Conservation (phyloP, 2,113 vertebrate genomes). For the Benitochromis conjunctus region DNA sequence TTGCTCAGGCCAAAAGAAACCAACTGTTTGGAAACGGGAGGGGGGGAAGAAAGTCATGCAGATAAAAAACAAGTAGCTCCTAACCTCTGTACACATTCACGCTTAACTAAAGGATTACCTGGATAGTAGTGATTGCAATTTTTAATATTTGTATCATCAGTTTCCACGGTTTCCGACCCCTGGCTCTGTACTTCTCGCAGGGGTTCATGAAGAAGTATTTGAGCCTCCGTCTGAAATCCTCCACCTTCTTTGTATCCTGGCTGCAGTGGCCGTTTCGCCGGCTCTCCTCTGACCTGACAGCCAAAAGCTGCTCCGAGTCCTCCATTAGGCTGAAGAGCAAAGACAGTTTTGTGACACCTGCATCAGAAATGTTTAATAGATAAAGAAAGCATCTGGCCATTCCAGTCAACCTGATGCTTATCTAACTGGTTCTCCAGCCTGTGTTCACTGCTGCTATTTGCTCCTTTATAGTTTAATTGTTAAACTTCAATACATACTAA, state of each 20-base stretch:
- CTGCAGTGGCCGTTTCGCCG: neutral
- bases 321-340: slow-evolving; percentile 33
- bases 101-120: slow-evolving; percentile 67
- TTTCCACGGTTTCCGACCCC: slow-evolving; percentile 93
- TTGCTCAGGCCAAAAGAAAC: slow-evolving; percentile 94
- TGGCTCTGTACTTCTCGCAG: slow-evolving; percentile 91
- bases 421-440: slow-evolving; percentile 62
- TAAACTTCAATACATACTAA: neutral
- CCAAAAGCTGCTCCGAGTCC: slow-evolving; percentile 27
- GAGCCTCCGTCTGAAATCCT: slow-evolving; percentile 85
- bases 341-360: neutral
- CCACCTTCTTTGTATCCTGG: slow-evolving; percentile 73
- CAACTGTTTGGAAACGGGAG: slow-evolving; percentile 72
- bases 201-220: slow-evolving; percentile 98
- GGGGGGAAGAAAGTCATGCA: neutral
- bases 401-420: slow-evolving; percentile 62
- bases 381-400: neutral
- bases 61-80: neutral
- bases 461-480: neutral
- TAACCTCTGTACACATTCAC: neutral
- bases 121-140: slow-evolving; percentile 86
- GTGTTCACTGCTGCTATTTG: neutral
- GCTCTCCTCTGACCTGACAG: neutral
- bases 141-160: slow-evolving; percentile 89
- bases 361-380: neutral